Base-by-base conservation (phyloP, 2,888 invertebrate species). In the Melipona beecheii region DNA sequence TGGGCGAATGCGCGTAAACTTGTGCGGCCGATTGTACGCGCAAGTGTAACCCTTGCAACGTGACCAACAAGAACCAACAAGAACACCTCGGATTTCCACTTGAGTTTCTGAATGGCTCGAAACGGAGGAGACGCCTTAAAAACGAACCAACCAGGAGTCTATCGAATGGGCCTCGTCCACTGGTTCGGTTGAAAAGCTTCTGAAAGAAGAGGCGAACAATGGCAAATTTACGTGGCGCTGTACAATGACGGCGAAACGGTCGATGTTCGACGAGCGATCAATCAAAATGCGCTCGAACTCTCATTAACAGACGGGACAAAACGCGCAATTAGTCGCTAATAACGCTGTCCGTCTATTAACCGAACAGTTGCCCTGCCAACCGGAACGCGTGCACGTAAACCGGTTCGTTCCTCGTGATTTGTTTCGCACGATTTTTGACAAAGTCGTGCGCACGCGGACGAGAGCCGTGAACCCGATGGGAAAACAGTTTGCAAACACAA, bases 271-370 rank as follows among this genome's bases (percentile, higher is more conserved):
- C 31, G 62, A 56, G 71, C 62, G 66, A 87, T 75, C 78, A 69
- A 87, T 84, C 84, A 84, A 87, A 81, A 76, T 73, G 75, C 81
- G 65, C 73, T 78, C 71, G 69, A 78, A 62, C 58, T 81, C 58
- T 81, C 78, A 85, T 78, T 77, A 75, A 64, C 60, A 27, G 56
- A 2, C 31, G 49, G 50, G 31, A 52, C 74, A 78, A 75, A 71
- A 36, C 65, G 62, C 66, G 89, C 89, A 91, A 92, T 92, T 92
- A 92, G 90, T 80, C 65, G 83, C 78, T 83, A 86, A 90, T 91
- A 91, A 88, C 87, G 89, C 6, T 85, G 86, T 62, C 80, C 64
- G 85, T 84, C 86, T 88, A 87, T 90, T 88, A 85, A 88, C 85
- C 84, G 31, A 49, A 66, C 78, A 50, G 88, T 87, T 84, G 84